Percentiles rank a stretch among this genome's conserved stretches.
phyloP scores from a whole-genome alignment of 2,888 invertebrate genomes.

The Athalia circularis region DNA sequence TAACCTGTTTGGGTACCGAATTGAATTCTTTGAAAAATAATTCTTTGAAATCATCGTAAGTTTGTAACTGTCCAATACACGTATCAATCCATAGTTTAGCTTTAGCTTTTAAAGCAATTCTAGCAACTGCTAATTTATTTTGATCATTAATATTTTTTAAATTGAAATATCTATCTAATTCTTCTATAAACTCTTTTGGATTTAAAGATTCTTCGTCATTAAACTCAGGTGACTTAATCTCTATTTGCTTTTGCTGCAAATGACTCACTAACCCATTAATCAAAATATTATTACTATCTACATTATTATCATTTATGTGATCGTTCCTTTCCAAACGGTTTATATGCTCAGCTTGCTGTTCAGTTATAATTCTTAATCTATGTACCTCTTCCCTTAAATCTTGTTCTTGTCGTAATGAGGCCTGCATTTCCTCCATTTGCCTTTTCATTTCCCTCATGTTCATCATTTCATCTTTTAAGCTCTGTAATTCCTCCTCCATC shows the following conservation, averaged over 20 bases:
- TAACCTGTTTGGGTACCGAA: slow-evolving; percentile 25
- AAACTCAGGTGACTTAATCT: slow-evolving; percentile 24
- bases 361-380: background rate
- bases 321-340: background rate
- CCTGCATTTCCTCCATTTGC: slow-evolving; percentile 5
- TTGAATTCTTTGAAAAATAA: slow-evolving; percentile 24
- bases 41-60: slow-evolving; percentile 5
- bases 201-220: slow-evolving; percentile 9
- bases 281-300: background rate
- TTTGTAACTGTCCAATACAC: background rate
- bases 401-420: background rate
- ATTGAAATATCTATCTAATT: slow-evolving; percentile 30
- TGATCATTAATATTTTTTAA: slow-evolving; percentile 9
- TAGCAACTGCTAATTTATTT: background rate
- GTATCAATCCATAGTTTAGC: slow-evolving; percentile 30
- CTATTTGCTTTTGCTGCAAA: slow-evolving; percentile 10
- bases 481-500: slow-evolving; percentile 9
- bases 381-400: background rate
- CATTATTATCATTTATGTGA: background rate
- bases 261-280: slow-evolving; percentile 4
- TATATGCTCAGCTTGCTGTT: background rate
- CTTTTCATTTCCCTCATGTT: background rate
- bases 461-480: background rate
- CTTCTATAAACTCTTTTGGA: slow-evolving; percentile 30
- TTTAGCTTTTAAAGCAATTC: background rate